Conservation (phyloP, 2,113 vertebrate genomes). For the Dromaius novaehollandiae region DNA sequence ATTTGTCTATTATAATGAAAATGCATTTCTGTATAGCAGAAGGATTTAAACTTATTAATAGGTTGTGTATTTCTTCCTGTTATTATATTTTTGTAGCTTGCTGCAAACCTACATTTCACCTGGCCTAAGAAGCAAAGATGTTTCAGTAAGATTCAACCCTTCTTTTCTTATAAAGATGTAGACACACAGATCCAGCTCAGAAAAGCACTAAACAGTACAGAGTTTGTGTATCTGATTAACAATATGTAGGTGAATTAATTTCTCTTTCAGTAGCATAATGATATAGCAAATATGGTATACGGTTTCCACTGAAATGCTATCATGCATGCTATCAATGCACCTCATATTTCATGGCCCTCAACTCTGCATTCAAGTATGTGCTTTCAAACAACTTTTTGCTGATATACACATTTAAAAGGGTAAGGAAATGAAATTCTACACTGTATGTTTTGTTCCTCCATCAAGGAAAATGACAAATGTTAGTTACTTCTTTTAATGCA, state of each 20-base stretch:
- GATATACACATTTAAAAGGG: background rate
- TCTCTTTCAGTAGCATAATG: background rate
- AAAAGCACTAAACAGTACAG: background rate
- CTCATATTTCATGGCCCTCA: constrained; percentile 11
- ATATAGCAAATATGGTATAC: background rate
- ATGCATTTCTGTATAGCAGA: background rate
- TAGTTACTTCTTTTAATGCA: background rate
- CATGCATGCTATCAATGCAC: too few relatives aligned
- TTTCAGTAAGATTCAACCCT: background rate
- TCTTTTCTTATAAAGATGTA: background rate
- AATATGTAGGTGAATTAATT: background rate
- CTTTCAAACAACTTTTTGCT: constrained; percentile 32
- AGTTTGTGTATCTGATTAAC: background rate
- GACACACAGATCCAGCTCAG: background rate
- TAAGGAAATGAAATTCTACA: constrained; percentile 25
- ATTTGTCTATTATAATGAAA: background rate
- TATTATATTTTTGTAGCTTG: background rate
- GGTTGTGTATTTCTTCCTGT: background rate
- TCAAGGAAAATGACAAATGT: constrained; percentile 5
- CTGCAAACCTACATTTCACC: background rate
- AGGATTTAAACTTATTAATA: background rate
- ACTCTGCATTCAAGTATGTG: background rate
- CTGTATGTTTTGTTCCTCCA: background rate
- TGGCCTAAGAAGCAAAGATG: background rate
- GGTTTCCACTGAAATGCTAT: constrained; percentile 6